Evolutionary conservation across 2,113 vertebrate genomes (phyloP), one percentile per base, ranked within the genome.

Genomic region (Menidia beryllina): DNA sequence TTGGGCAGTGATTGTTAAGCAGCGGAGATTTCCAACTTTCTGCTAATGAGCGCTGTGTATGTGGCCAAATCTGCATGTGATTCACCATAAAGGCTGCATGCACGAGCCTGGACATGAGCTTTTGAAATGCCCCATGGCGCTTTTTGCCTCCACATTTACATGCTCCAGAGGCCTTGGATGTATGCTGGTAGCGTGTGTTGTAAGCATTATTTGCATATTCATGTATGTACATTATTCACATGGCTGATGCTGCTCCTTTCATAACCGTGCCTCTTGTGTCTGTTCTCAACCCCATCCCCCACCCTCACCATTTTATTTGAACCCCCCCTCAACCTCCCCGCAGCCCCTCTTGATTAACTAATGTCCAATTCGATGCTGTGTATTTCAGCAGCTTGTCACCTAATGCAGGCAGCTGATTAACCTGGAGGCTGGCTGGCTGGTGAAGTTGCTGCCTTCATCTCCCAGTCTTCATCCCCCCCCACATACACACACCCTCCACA

Each of bases 361-460:
- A 92, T 91, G 91, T 93, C 86, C 85, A 92, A 92, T 92, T 89
- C 70, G 62, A 81, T 84, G 72, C 83, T 81, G 88, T 64, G 70
- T 87, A 83, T 91, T 92, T 90, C 90, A 91, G 82, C 70, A 88
- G 85, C 87, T 92, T 94, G 95, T 94, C 95, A 95, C 95, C 95
- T 96, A 95, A 96, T 97, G 95, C 95, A 95, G 94, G 94, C 95
- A 92, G 94, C 94, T 97, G 96, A 97, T 97, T 96, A 97, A 96
- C 95, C 88, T 88, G 90, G 81, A 91, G 86, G 82, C 83, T 86
- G 78, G 65, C 83, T 86, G 78, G 65, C 79, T 86, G 83, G 63
- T 69, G 81, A 82, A 84, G 87, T 78, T 86, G 71, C 83, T 87
- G 66, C 72, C 75, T 68, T 76, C 56, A 8, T 70, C 63, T 84